Conservation (phyloP, 2,797 vertebrate genomes). For the Neostethus bicornis region DNA sequence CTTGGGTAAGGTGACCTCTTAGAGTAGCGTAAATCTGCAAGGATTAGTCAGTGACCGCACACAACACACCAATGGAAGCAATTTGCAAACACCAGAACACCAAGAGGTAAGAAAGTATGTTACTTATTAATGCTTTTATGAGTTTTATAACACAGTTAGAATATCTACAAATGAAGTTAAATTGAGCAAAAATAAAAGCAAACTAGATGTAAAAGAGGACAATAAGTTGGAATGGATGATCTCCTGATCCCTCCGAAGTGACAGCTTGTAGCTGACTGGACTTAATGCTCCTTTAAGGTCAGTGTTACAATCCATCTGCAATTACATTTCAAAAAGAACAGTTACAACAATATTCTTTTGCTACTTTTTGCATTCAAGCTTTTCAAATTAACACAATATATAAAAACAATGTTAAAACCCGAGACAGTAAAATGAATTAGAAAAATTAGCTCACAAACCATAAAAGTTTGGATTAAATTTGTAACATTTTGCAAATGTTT, state of each 20-base stretch:
- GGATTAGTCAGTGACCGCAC: conserved; percentile 67
- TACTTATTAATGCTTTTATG: not conserved
- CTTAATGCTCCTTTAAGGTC: conserved; percentile 22
- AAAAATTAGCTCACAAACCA: not conserved
- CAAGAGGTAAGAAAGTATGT: conserved; percentile 45
- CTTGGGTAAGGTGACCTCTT: conserved; percentile 61
- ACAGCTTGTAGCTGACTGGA: conserved; percentile 36
- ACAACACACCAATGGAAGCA: conserved; percentile 24
- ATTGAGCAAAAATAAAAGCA: not conserved
- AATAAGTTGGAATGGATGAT: conserved; percentile 58
- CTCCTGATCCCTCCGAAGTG: conserved; percentile 65
- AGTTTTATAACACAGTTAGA: not conserved
- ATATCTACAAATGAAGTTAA: not conserved
- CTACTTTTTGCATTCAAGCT: not conserved
- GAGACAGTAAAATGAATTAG: not conserved
- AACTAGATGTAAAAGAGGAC: conserved; percentile 20
- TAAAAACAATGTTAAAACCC: not conserved
- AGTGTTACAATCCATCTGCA: conserved; percentile 19
- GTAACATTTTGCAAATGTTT: not conserved
- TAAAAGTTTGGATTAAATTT: not conserved
- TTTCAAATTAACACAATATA: not conserved
- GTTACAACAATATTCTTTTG: not conserved
- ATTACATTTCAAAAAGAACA: not conserved
- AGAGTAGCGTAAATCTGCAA: conserved; percentile 42
- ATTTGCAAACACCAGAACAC: conserved; percentile 17